phyloP scores from a whole-genome alignment of 2,113 vertebrate genomes.

The Mugil cephalus region DNA sequence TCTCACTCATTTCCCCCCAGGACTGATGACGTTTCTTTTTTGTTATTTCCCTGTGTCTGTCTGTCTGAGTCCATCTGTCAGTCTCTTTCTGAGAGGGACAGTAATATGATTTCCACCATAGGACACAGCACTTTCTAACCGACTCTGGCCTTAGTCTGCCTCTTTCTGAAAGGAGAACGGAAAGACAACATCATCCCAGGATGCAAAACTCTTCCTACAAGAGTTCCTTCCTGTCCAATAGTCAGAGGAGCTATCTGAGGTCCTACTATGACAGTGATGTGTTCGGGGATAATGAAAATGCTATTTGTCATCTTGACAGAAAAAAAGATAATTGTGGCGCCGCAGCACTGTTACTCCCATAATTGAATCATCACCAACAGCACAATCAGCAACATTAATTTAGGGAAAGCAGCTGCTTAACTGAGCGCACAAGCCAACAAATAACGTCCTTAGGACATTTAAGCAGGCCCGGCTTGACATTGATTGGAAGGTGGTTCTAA shows the following conservation, averaged over 20 bases:
- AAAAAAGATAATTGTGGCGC: conserved; percentile 52
- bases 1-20: conserved; percentile 43
- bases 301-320: conserved; percentile 56
- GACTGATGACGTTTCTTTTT: conserved; percentile 61
- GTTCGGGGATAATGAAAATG: conserved; percentile 43
- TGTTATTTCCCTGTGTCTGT: conserved; percentile 34
- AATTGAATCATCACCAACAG: conserved; percentile 54
- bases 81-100: conserved; percentile 55
- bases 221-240: background rate
- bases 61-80: conserved; percentile 64
- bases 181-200: conserved; percentile 24
- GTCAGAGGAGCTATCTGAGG: background rate
- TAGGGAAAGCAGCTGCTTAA: conserved; percentile 51
- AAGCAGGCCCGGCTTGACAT: conserved; percentile 28
- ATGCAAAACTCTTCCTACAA: conserved; percentile 6
- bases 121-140: conserved; percentile 34
- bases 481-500: conserved; percentile 33
- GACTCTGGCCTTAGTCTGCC: conserved; percentile 36
- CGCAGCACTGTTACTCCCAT: conserved; percentile 40
- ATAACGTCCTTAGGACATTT: conserved; percentile 36
- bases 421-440: conserved; percentile 28
- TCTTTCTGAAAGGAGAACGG: conserved; percentile 6
- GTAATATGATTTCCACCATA: conserved; percentile 41
- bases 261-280: conserved; percentile 23
- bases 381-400: conserved; percentile 48